Percentiles rank a stretch among this genome's conserved stretches.
Conservation (phyloP, 2,113 vertebrate genomes). For the Typhlomys cinereus region DNA sequence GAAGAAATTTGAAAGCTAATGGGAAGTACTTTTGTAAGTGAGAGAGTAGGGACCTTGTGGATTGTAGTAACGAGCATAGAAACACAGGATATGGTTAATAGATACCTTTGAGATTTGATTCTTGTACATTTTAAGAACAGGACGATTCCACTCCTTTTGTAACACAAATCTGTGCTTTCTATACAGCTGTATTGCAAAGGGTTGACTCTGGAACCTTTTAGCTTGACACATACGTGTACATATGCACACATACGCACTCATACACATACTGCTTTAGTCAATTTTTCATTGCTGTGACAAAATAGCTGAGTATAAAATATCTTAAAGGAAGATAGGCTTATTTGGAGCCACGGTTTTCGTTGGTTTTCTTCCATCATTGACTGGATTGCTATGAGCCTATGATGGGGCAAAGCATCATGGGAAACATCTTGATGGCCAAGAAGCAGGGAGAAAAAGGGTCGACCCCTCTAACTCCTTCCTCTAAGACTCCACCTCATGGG, state of each 20-base stretch:
- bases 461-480: background rate
- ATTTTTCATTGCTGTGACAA: background rate
- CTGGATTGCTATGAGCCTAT: background rate
- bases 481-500: background rate
- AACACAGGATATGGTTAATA: background rate
- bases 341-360: background rate
- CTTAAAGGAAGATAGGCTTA: background rate
- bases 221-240: background rate
- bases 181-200: background rate
- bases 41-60: background rate
- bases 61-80: background rate
- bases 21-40: background rate
- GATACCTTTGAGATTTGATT: constrained; percentile 22
- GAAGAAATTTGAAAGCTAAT: constrained; percentile 20
- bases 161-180: background rate
- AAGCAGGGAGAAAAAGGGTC: background rate
- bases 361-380: background rate
- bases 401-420: background rate
- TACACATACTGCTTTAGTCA: no score
- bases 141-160: background rate
- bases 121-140: background rate
- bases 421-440: background rate
- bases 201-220: background rate
- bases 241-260: background rate
- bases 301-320: no score